Evolutionary conservation across 2,113 vertebrate species (phyloP).

Genomic region (Microcebus ravelobensis): DNA sequence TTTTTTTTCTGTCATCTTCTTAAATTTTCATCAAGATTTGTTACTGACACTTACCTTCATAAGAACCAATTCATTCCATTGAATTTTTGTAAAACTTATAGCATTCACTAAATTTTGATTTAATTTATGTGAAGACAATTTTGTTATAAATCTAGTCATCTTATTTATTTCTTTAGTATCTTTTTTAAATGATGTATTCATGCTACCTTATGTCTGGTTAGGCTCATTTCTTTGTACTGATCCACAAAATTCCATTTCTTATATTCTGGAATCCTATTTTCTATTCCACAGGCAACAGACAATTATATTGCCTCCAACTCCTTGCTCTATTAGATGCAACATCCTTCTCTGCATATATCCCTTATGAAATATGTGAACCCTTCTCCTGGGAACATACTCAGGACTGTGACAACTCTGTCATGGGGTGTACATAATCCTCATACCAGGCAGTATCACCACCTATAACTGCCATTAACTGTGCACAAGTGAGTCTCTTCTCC

Average conservation of each 20-base stretch:
- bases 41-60: neutral
- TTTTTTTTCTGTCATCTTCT: neutral
- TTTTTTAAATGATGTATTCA: neutral
- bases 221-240: neutral
- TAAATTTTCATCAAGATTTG: neutral
- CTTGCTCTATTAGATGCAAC: neutral
- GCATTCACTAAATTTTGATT: neutral
- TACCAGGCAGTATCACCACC: neutral
- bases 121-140: neutral
- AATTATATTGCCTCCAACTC: neutral
- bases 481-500: neutral
- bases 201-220: rapidly evolving
- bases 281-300: neutral
- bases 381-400: neutral
- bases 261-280: neutral
- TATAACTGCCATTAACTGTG: neutral
- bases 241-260: neutral
- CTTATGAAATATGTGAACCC: neutral
- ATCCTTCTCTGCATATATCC: neutral
- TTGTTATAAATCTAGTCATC: neutral
- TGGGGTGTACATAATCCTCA: neutral
- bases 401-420: neutral
- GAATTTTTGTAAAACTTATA: neutral
- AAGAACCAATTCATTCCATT: neutral
- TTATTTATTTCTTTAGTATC: neutral